phyloP scores from a whole-genome alignment of 2,113 vertebrate genomes.

The Spea multiplicata region DNA sequence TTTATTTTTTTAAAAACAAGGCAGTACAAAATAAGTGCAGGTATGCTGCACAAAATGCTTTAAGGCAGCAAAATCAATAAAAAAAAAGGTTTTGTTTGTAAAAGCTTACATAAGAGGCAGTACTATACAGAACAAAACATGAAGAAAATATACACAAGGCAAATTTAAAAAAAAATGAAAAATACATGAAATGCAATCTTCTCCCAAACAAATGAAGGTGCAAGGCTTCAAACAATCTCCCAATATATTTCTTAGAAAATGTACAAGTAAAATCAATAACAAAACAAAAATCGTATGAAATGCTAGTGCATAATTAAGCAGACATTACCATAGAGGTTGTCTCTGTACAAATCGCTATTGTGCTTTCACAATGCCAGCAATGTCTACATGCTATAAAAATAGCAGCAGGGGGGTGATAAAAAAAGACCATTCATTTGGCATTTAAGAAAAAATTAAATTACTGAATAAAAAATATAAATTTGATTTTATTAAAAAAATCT shows the following conservation, averaged over 20 bases:
- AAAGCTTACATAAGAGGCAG: conserved; percentile 56
- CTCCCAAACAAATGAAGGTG: conserved; percentile 80
- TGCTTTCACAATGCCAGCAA: conserved; percentile 72
- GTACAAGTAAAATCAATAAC: conserved; percentile 58
- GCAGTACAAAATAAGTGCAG: conserved; percentile 89
- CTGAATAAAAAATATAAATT: conserved; percentile 80
- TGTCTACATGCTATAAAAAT: conserved; percentile 74
- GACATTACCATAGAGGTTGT: conserved; percentile 60
- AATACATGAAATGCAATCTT: conserved; percentile 69
- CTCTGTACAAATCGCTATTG: conserved; percentile 71
- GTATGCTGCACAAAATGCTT: conserved; percentile 69
- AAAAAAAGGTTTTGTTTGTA: conserved; percentile 57
- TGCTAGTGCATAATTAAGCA: conserved; percentile 79
- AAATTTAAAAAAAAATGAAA: conserved; percentile 60
- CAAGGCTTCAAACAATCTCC: conserved; percentile 68
- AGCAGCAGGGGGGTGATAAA: conserved; percentile 66
- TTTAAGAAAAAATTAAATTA: conserved; percentile 82
- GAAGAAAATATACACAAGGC: conserved; percentile 54
- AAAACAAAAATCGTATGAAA: conserved; percentile 62
- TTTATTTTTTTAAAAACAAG: conserved; percentile 85
- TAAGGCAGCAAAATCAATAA: conserved; percentile 74
- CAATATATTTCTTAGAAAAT: conserved; percentile 71
- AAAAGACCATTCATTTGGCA: conserved; percentile 73
- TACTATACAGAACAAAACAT: conserved; percentile 57
- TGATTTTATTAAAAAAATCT: conserved; percentile 78